Evolutionary conservation across 2,888 invertebrate genomes (phyloP).

Genomic region (Dryocosmus kuriphilus): DNA sequence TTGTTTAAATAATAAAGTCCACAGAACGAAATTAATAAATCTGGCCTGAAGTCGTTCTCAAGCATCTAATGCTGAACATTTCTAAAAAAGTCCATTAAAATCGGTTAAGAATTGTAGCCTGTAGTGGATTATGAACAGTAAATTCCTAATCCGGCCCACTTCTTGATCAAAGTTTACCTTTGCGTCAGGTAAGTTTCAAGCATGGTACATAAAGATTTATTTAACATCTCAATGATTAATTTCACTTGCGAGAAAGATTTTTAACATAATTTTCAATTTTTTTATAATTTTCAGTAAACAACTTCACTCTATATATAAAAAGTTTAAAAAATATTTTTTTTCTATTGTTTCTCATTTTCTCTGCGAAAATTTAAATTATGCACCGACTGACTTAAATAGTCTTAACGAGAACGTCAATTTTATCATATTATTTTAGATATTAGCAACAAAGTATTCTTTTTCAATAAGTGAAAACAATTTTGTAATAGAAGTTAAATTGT

Average conservation of each 20-base stretch:
- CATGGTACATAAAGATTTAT: background rate
- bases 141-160: too few relatives aligned
- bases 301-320: background rate
- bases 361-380: background rate
- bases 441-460: background rate
- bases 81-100: too few relatives aligned
- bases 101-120: too few relatives aligned
- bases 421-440: background rate
- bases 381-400: background rate
- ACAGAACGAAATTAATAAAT: too few relatives aligned
- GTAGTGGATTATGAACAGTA: too few relatives aligned
- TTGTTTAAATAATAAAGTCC: too few relatives aligned
- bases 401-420: background rate
- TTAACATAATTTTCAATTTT: slow-evolving; percentile 35
- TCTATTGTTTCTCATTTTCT: background rate
- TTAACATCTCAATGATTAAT: background rate
- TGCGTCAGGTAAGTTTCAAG: slow-evolving; percentile 83
- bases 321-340: background rate
- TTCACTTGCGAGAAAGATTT: slow-evolving; percentile 31
- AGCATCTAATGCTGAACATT: too few relatives aligned
- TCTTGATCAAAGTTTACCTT: slow-evolving; percentile 83
- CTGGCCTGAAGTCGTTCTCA: too few relatives aligned
- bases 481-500: too few relatives aligned
- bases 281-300: background rate
- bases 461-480: background rate